phyloP scores from a whole-genome alignment of 2,888 invertebrate species.

The Coleophora flavipennella region DNA sequence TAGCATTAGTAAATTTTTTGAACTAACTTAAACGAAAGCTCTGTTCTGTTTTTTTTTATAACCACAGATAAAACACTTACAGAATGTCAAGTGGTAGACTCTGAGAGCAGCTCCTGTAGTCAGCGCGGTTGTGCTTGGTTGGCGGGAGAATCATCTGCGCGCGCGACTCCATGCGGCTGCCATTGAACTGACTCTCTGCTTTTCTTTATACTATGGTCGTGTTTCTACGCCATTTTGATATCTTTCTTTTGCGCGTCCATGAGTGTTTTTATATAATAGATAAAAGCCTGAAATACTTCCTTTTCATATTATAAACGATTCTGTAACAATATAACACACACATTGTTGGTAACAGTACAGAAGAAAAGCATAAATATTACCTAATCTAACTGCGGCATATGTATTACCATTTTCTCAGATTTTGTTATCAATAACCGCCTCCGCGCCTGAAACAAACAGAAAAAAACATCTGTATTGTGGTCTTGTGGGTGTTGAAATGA shows the following conservation, averaged over 20 bases:
- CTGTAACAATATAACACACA: conserved; percentile 21
- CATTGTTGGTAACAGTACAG: too few relatives aligned
- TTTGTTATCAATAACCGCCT: conserved; percentile 24
- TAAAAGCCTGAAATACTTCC: conserved; percentile 16
- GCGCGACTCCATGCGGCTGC: conserved; percentile 57
- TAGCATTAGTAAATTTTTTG: too few relatives aligned
- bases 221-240: conserved; percentile 12
- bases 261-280: conserved; percentile 23
- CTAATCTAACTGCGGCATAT: neutral
- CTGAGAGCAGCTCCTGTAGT: conserved; percentile 66
- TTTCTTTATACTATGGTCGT: conserved; percentile 6
- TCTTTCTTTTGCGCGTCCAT: conserved; percentile 24
- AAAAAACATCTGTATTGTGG: too few relatives aligned
- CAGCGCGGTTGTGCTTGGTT: conserved; percentile 49
- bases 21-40: too few relatives aligned
- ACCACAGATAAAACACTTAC: conserved; percentile 37
- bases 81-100: conserved; percentile 67
- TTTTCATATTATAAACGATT: conserved; percentile 22
- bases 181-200: conserved; percentile 31
- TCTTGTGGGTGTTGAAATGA: too few relatives aligned
- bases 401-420: conserved; percentile 31
- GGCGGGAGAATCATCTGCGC: conserved; percentile 55
- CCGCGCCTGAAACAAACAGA: conserved; percentile 32
- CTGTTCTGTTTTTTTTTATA: too few relatives aligned
- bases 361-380: neutral